These are phyloP conservation scores for Neoseiulus cucumeris DNA, from an alignment of 1,140 invertebrate species.

Conservation along the genomic window DNA sequence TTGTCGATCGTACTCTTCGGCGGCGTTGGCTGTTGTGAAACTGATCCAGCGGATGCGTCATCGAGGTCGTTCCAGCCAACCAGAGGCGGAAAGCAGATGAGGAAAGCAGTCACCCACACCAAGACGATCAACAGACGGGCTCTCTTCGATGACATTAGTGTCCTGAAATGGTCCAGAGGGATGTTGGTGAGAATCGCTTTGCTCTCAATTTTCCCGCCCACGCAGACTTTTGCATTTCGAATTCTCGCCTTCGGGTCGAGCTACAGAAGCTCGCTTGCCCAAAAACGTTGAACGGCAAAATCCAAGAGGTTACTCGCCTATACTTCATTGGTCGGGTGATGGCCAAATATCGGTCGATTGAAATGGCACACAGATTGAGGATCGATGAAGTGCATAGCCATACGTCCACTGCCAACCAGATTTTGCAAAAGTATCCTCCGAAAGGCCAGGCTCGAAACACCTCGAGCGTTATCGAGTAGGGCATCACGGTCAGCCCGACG, in stretches of 20 bases:
- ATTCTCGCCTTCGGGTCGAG: too few species aligned
- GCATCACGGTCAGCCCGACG: constrained; percentile 70
- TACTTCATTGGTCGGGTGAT: constrained; percentile 82
- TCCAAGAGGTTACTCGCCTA: constrained; percentile 39
- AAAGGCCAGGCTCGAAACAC: constrained; percentile 71
- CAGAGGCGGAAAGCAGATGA: constrained; percentile 87
- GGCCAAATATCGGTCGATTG: constrained; percentile 77
- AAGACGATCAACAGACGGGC: constrained; percentile 68
- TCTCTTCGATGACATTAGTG: constrained; percentile 54
- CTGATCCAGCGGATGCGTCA: background rate
- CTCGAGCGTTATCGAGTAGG: constrained; percentile 68
- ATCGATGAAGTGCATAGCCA: constrained; percentile 93
- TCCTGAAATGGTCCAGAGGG: background rate
- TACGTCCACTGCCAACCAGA: constrained; percentile 82
- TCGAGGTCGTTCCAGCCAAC: constrained; percentile 64
- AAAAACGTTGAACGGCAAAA: too few species aligned
- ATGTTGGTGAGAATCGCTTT: too few species aligned
- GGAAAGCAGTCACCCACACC: constrained; percentile 83
- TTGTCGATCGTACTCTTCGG: background rate
- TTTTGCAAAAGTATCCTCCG: constrained; percentile 69
- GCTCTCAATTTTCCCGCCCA: too few species aligned
- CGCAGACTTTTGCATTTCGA: too few species aligned
- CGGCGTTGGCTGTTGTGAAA: constrained; percentile 14
- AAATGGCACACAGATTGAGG: constrained; percentile 60
- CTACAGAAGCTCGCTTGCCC: too few species aligned